These are phyloP conservation scores for Eumeta japonica DNA, from an alignment of 1,140 invertebrate species.

Conservation along the genomic window DNA sequence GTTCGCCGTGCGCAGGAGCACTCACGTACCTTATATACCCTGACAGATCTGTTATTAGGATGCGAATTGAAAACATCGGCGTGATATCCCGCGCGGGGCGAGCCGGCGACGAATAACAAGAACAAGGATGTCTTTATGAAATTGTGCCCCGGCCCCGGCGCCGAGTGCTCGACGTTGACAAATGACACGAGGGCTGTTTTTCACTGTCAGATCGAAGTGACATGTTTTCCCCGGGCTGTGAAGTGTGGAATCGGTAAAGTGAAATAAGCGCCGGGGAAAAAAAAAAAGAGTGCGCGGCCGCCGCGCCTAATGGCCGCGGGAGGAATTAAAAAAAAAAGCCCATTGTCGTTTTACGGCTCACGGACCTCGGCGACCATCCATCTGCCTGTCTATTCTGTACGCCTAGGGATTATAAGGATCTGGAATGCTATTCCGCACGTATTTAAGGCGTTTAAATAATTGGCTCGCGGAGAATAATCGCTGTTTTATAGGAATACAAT, in stretches of 20 bases:
- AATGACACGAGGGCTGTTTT: constrained; percentile 43
- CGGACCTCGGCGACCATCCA: too few species aligned
- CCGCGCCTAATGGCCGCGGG: constrained; percentile 9
- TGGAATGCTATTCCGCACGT: too few species aligned
- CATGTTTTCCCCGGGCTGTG: constrained; percentile 33
- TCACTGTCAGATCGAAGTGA: constrained; percentile 48
- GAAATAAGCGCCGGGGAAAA: constrained; percentile 25
- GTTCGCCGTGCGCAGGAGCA: too few species aligned
- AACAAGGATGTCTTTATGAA: constrained; percentile 49
- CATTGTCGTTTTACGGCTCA: too few species aligned
- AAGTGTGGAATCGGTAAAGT: constrained; percentile 33
- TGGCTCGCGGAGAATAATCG: too few species aligned
- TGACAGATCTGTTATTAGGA: constrained; percentile 16
- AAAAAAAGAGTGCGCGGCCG: too few species aligned
- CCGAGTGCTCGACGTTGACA: constrained; percentile 46
- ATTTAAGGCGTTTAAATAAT: too few species aligned
- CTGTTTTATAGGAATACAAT: too few species aligned
- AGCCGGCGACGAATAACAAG: constrained; percentile 33
- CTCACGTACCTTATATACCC: constrained; percentile 7
- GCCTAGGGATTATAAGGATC: too few species aligned
- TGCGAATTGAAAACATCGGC: constrained; percentile 22
- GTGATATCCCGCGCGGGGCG: constrained; percentile 21
- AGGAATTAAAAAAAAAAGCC: too few species aligned
- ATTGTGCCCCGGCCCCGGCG: constrained; percentile 43
- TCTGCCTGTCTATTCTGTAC: too few species aligned